Conservation (phyloP, 2,797 vertebrate species). For the Nannoperca australis region DNA sequence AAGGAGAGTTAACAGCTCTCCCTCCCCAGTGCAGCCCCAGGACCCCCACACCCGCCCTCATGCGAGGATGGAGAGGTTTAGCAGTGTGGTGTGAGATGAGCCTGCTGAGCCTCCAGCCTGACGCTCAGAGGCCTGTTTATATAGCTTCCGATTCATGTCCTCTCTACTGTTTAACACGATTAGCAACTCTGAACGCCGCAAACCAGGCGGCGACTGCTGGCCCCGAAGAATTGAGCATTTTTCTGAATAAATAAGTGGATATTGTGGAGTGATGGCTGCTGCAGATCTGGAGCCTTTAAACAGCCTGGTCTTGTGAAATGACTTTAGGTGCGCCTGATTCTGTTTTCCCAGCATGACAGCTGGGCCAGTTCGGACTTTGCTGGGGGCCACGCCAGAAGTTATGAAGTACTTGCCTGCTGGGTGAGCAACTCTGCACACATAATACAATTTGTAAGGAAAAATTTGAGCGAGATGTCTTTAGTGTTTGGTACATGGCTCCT, state of each 20-base stretch:
- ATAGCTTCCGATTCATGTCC: slow-evolving; percentile 63
- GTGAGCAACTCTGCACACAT: slow-evolving; percentile 54
- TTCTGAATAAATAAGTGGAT: slow-evolving; percentile 57
- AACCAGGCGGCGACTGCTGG: slow-evolving; percentile 47
- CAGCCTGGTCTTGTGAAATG: slow-evolving; percentile 56
- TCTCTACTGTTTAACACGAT: slow-evolving; percentile 71
- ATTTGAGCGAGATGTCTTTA: slow-evolving; percentile 46
- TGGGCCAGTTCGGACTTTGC: slow-evolving; percentile 64
- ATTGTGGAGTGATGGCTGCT: slow-evolving; percentile 43
- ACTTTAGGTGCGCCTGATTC: slow-evolving; percentile 69
- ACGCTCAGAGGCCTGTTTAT: slow-evolving; percentile 66
- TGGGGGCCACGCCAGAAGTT: slow-evolving; percentile 68
- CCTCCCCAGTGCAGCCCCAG: slow-evolving; percentile 24
- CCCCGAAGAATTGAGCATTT: slow-evolving; percentile 46
- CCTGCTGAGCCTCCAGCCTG: slow-evolving; percentile 56
- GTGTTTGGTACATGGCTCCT: slow-evolving; percentile 37
- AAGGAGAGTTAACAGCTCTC: slow-evolving; percentile 33
- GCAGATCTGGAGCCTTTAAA: slow-evolving; percentile 44
- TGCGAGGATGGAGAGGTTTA: slow-evolving; percentile 52
- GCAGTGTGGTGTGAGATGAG: slow-evolving; percentile 52
- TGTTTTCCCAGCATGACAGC: slow-evolving; percentile 72
- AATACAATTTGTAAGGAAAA: slow-evolving; percentile 63
- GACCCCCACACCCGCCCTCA: slow-evolving; percentile 32
- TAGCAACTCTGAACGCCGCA: slow-evolving; percentile 62
- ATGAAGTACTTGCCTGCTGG: slow-evolving; percentile 59